Evolutionary conservation across 2,113 vertebrate species (phyloP).

Genomic region (Megalops atlanticus): DNA sequence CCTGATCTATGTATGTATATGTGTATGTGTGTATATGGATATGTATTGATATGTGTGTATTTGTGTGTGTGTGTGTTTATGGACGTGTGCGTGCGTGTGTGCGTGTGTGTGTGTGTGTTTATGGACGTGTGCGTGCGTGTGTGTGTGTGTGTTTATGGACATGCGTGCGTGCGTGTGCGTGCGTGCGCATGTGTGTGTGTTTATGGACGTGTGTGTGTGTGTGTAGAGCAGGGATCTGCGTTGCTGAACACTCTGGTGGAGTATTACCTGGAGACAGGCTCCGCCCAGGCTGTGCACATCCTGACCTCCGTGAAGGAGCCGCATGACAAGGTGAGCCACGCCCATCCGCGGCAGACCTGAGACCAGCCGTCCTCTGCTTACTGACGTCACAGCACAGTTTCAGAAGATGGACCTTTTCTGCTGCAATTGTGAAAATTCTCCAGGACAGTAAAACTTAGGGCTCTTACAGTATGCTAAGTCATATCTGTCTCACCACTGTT

Average conservation of each 20-base stretch:
- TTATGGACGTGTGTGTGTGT: too few species aligned
- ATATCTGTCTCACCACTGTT: too few species aligned
- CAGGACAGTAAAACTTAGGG: too few species aligned
- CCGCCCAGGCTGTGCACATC: slow-evolving; percentile 82
- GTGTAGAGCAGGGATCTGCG: slow-evolving; percentile 84
- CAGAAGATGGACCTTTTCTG: too few species aligned
- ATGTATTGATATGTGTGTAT: background rate
- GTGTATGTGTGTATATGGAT: too few species aligned
- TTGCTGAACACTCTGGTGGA: slow-evolving; percentile 89
- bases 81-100: background rate
- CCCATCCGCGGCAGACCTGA: too few species aligned
- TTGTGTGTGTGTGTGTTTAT: background rate
- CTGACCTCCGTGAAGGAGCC: slow-evolving; percentile 89
- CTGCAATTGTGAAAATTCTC: too few species aligned
- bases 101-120: background rate
- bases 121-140: background rate
- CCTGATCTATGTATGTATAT: background rate
- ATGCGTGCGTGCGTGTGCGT: background rate
- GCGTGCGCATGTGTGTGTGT: background rate
- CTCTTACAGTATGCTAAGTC: too few species aligned
- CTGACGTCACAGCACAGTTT: too few species aligned
- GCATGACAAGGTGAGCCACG: slow-evolving; percentile 91
- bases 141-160: background rate
- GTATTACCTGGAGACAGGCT: slow-evolving; percentile 86
- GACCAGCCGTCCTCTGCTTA: too few species aligned